Percentiles rank a stretch among this genome's conserved stretches.
phyloP scores from a whole-genome alignment of 2,888 invertebrate genomes.

The Sphaerophoria rueppellii region DNA sequence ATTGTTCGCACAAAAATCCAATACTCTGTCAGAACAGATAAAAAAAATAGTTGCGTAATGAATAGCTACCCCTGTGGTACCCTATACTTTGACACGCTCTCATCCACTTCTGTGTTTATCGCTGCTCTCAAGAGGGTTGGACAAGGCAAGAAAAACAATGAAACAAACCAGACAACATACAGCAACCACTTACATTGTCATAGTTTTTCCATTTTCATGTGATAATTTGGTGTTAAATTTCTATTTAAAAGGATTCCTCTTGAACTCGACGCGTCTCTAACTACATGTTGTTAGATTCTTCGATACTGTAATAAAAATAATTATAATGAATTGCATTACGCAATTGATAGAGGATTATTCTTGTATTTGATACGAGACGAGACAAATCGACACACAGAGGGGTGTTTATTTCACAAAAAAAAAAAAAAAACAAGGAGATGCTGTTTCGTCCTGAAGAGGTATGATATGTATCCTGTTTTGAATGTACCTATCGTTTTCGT shows the following conservation, averaged over 20 bases:
- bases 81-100: constrained; percentile 42
- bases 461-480: constrained; percentile 30
- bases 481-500: constrained; percentile 14
- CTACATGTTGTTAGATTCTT: constrained; percentile 1
- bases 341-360: constrained; percentile 65
- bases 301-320: constrained; percentile 49
- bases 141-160: constrained; percentile 49
- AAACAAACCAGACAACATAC: constrained; percentile 14
- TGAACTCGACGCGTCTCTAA: not conserved
- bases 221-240: constrained; percentile 77
- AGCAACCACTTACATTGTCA: constrained; percentile 70
- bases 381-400: constrained; percentile 29
- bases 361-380: not conserved
- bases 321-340: constrained; percentile 68
- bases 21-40: not conserved
- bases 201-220: constrained; percentile 70
- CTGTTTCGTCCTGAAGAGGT: not conserved
- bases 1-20: constrained; percentile 14
- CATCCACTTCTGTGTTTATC: not conserved
- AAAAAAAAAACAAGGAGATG: constrained; percentile 32
- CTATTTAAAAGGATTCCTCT: constrained; percentile 75
- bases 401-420: constrained; percentile 19
- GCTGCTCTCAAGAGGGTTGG: constrained; percentile 58
- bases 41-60: constrained; percentile 49
- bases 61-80: constrained; percentile 60